These are phyloP conservation scores for Drosophila infuscata DNA, from an alignment of 2,888 invertebrate species.

Conservation along the genomic window DNA sequence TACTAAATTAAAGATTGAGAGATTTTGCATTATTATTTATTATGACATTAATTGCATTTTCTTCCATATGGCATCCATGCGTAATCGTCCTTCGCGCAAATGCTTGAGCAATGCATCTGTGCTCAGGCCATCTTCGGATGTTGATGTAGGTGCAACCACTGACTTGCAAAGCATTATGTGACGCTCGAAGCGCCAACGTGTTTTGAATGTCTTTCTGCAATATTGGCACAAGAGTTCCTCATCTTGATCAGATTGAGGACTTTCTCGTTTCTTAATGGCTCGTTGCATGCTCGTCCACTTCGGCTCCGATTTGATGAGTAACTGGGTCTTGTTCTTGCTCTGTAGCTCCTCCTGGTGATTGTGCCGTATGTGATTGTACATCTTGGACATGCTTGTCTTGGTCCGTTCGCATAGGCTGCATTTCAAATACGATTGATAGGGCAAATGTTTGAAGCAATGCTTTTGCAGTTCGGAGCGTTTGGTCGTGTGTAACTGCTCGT, in stretches of 20 bases:
- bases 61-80: constrained; percentile 52
- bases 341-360: constrained; percentile 68
- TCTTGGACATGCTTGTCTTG: constrained; percentile 81
- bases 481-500: constrained; percentile 64
- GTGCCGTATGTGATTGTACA: constrained; percentile 76
- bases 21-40: not conserved
- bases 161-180: constrained; percentile 41
- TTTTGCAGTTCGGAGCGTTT: constrained; percentile 72
- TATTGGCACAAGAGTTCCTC: constrained; percentile 50
- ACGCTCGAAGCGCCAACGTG: constrained; percentile 53
- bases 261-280: not conserved
- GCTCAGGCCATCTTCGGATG: constrained; percentile 5
- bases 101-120: constrained; percentile 47
- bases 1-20: not conserved
- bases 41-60: constrained; percentile 28
- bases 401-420: constrained; percentile 76
- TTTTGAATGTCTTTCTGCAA: constrained; percentile 68
- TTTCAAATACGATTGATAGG: constrained; percentile 80
- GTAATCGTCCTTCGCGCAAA: constrained; percentile 51
- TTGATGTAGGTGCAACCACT: not conserved
- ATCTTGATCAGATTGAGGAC: constrained; percentile 13
- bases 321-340: constrained; percentile 52
- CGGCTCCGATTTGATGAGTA: constrained; percentile 65
- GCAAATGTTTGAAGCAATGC: constrained; percentile 80
- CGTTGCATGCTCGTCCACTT: constrained; percentile 32